phyloP scores from a whole-genome alignment of 1,140 invertebrate species.

The Rhynchophorus ferrugineus region DNA sequence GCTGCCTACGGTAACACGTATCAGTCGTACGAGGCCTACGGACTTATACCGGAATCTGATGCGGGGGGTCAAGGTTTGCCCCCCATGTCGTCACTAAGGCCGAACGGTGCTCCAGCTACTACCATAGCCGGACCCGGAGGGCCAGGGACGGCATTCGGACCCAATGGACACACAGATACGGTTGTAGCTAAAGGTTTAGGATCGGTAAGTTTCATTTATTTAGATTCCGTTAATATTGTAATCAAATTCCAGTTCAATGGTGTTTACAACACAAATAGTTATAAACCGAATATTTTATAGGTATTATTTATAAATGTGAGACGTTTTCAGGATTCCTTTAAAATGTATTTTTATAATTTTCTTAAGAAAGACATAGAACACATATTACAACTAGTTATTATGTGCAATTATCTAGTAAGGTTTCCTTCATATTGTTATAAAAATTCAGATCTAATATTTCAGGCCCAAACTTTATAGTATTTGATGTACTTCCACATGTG shows the following conservation, averaged over 20 bases:
- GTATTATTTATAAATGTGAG: too few relatives aligned
- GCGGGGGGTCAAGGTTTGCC: conserved; percentile 63
- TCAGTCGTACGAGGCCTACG: conserved; percentile 51
- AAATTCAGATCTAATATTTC: too few relatives aligned
- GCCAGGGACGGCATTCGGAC: conserved; percentile 40
- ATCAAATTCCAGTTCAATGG: neutral
- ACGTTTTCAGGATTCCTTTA: too few relatives aligned
- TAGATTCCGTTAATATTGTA: neutral
- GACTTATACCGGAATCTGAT: conserved; percentile 51
- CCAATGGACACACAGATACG: conserved; percentile 57
- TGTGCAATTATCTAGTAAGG: too few relatives aligned
- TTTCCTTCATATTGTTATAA: too few relatives aligned
- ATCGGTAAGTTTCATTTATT: conserved; percentile 51
- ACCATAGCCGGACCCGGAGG: conserved; percentile 44
- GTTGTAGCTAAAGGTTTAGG: conserved; percentile 74
- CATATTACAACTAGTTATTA: too few relatives aligned
- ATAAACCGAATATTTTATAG: too few relatives aligned
- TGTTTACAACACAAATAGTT: neutral
- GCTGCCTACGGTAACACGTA: conserved; percentile 45
- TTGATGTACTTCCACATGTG: too few relatives aligned
- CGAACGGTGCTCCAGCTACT: conserved; percentile 47
- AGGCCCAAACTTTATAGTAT: too few relatives aligned
- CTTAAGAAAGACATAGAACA: too few relatives aligned
- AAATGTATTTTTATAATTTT: too few relatives aligned
- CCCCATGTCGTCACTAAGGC: conserved; percentile 88